Evolutionary conservation across 2,113 vertebrate genomes (phyloP), one percentile per base, ranked within the genome.

Genomic region (Okapia johnstoni): DNA sequence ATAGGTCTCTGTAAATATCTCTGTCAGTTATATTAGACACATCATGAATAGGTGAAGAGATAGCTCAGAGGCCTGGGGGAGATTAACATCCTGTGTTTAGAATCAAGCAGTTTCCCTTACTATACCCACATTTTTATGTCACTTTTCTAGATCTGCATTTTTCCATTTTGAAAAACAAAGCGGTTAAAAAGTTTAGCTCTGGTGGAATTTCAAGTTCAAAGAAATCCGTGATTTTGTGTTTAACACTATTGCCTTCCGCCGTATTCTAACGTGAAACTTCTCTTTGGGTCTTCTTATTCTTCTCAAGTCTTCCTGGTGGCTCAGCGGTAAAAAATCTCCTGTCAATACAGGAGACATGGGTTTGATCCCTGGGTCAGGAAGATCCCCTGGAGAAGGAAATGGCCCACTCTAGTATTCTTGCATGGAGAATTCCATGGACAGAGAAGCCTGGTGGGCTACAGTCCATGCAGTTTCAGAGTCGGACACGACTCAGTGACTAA

Each of bases 101-200:
- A 81, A 50, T 89, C 60, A 79, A 85, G 50, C 26, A 60, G 13
- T 92, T 95, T 85, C 26, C 25, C 70, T 92, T 93, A 40, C 66
- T 88, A 93, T 54, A 81, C 88, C 55, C 91, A 76, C 30, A 89
- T 58, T 81, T 95, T 97, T 60, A 91, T 61, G 66, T 93, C 66
- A 91, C 23, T 92, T 63, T 95, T 58, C 79, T 77, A 95, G 40
- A 46, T 48, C 54, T 70, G 48, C 9, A 58, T 58, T 66, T 92
- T 40, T 85, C 21, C 21, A 52, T 66, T 96, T 98, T 48, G 63
- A 81, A 97, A 97, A 93, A 89, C 43, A 21, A 95, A 88, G 43
- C 76, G 58, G 48, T 88, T 85, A 85, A 97, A 96, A 88, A 48
- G 61, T 30, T 28, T 88, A 55, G 66, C 43, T 89, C 30, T 81